Conservation (phyloP, 2,888 invertebrate genomes). For the Trissolcus brochymenae region DNA sequence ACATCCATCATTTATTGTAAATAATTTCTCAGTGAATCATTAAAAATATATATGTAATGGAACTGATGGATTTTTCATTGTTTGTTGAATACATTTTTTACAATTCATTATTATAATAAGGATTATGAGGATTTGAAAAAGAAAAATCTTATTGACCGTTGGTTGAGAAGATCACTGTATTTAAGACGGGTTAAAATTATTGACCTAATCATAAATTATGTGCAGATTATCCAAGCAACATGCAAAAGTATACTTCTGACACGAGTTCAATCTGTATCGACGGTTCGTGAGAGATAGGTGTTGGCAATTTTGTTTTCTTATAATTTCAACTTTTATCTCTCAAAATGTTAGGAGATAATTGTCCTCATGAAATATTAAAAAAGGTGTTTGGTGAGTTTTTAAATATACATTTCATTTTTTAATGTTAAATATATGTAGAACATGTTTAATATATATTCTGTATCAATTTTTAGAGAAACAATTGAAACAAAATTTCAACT, state of each 20-base stretch:
- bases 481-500: conserved; percentile 50
- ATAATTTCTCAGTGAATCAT: too few relatives aligned
- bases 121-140: too few relatives aligned
- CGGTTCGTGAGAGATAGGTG: not conserved
- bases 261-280: not conserved
- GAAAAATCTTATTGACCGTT: conserved; percentile 7
- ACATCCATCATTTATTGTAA: too few relatives aligned
- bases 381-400: too few relatives aligned
- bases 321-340: not conserved
- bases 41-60: too few relatives aligned
- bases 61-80: too few relatives aligned
- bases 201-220: not conserved
- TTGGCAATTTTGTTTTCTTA: not conserved
- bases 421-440: not conserved
- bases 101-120: too few relatives aligned
- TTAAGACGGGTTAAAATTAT: not conserved
- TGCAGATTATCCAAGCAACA: not conserved
- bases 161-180: conserved; percentile 16
- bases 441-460: too few relatives aligned
- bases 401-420: not conserved
- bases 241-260: not conserved
- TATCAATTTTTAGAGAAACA: not conserved
- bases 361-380: too few relatives aligned
- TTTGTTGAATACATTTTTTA: too few relatives aligned
- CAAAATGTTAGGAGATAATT: too few relatives aligned